Conservation (phyloP, 2,888 invertebrate genomes). For the Drosophila pegasa region DNA sequence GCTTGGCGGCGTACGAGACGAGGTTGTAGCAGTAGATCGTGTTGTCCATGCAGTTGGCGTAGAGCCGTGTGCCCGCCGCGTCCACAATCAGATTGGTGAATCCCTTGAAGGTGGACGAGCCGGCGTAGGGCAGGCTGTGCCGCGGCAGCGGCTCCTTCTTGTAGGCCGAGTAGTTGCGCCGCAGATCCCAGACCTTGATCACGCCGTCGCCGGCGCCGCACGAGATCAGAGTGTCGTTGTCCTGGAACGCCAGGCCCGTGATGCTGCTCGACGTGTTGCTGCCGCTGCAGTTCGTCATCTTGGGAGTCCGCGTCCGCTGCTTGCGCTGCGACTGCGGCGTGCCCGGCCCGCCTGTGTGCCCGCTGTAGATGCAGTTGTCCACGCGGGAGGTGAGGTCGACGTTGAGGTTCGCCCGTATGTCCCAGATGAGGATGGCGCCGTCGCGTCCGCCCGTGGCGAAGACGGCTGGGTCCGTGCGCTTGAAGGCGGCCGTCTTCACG, state of each 20-base stretch:
- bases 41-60: constrained; percentile 95
- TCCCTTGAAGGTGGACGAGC: constrained; percentile 89
- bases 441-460: constrained; percentile 96
- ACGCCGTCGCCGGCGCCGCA: constrained; percentile 94
- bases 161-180: constrained; percentile 91
- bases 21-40: constrained; percentile 94
- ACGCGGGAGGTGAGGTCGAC: constrained; percentile 86
- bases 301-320: constrained; percentile 84
- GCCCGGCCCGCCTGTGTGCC: constrained; percentile 83
- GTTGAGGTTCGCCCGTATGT: constrained; percentile 87
- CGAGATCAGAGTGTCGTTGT: constrained; percentile 91
- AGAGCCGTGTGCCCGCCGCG: constrained; percentile 88
- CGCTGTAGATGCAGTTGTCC: constrained; percentile 89
- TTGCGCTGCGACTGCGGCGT: constrained; percentile 87
- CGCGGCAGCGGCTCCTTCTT: constrained; percentile 90
- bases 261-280: constrained; percentile 89
- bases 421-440: constrained; percentile 95
- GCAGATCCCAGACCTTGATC: constrained; percentile 94
- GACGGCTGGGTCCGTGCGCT: constrained; percentile 89
- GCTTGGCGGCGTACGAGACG: constrained; percentile 88
- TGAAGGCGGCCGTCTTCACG: constrained; percentile 92
- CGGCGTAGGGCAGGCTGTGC: constrained; percentile 90
- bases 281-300: constrained; percentile 84
- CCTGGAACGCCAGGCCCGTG: constrained; percentile 93
- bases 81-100: constrained; percentile 92